Conservation (phyloP, 2,888 invertebrate species). For the Cephus pulcher region DNA sequence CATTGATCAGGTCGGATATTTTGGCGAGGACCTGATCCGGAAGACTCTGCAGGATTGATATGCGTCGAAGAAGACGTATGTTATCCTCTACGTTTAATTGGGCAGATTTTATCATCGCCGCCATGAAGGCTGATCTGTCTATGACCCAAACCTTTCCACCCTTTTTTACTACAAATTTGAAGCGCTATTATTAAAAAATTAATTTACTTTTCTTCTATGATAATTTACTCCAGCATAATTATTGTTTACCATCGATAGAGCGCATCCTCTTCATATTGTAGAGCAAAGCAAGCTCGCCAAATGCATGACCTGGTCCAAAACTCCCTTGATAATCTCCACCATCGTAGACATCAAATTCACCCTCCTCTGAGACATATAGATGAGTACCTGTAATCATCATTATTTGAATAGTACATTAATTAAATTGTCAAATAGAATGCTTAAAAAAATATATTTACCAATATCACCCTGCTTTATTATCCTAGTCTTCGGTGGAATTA, state of each 20-base stretch:
- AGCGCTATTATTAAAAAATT: not conserved
- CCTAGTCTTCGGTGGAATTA: slow-evolving; percentile 74
- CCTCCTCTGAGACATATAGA: slow-evolving; percentile 86
- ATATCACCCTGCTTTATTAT: slow-evolving; percentile 83
- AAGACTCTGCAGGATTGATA: slow-evolving; percentile 76
- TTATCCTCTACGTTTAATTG: slow-evolving; percentile 84
- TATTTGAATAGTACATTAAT: not conserved
- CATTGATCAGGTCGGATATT: slow-evolving; percentile 86
- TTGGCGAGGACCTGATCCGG: slow-evolving; percentile 73
- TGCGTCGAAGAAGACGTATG: slow-evolving; percentile 82
- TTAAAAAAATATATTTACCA: slow-evolving; percentile 56
- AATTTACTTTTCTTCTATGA: not conserved
- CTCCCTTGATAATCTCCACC: slow-evolving; percentile 79
- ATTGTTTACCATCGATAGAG: slow-evolving; percentile 79
- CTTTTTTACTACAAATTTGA: slow-evolving; percentile 71
- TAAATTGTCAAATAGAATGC: not conserved
- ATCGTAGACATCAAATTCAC: slow-evolving; percentile 86
- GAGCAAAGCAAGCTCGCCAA: slow-evolving; percentile 93
- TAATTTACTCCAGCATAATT: not conserved
- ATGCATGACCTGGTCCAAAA: slow-evolving; percentile 83
- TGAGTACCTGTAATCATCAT: slow-evolving; percentile 73
- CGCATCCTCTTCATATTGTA: slow-evolving; percentile 92
- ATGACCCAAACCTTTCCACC: slow-evolving; percentile 88
- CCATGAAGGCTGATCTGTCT: slow-evolving; percentile 85
- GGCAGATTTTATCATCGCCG: slow-evolving; percentile 85